These are phyloP conservation scores for Cygnus olor DNA, from an alignment of 2,797 vertebrate species.

Conservation along the genomic window DNA sequence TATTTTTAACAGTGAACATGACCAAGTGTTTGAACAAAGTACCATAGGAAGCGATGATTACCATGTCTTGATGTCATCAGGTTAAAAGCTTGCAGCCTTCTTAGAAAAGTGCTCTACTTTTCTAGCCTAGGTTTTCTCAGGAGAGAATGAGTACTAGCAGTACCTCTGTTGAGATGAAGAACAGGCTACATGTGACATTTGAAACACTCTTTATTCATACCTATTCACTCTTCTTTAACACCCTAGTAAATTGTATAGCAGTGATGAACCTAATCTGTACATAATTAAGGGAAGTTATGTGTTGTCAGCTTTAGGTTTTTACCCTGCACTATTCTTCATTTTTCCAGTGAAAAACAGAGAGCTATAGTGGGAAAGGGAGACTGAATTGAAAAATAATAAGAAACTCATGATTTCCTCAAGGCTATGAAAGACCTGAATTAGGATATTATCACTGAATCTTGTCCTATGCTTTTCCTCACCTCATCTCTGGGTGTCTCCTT, in stretches of 20 bases:
- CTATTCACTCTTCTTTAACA: not conserved
- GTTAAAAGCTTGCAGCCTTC: not conserved
- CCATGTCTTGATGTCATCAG: not conserved
- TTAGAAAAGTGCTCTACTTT: not conserved
- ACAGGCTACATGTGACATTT: not conserved
- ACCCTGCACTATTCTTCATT: not conserved
- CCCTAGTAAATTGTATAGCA: not conserved
- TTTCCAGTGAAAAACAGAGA: not conserved
- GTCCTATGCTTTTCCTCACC: not conserved
- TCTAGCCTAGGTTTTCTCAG: not conserved
- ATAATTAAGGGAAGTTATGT: not conserved
- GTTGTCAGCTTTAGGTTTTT: not conserved
- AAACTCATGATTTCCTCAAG: not conserved
- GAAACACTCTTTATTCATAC: not conserved
- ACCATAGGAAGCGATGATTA: not conserved
- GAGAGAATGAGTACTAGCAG: not conserved
- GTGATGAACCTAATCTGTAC: not conserved
- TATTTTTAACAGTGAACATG: not conserved
- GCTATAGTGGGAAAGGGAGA: not conserved
- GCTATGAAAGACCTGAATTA: not conserved
- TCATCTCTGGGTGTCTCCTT: not conserved
- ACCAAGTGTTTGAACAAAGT: not conserved
- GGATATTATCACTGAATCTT: not conserved
- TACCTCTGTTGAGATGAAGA: not conserved
- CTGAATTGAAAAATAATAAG: not conserved